Percentiles rank a stretch among this genome's conserved stretches.
Conservation (phyloP, 2,113 vertebrate genomes). For the Grammomys dolichurus region DNA sequence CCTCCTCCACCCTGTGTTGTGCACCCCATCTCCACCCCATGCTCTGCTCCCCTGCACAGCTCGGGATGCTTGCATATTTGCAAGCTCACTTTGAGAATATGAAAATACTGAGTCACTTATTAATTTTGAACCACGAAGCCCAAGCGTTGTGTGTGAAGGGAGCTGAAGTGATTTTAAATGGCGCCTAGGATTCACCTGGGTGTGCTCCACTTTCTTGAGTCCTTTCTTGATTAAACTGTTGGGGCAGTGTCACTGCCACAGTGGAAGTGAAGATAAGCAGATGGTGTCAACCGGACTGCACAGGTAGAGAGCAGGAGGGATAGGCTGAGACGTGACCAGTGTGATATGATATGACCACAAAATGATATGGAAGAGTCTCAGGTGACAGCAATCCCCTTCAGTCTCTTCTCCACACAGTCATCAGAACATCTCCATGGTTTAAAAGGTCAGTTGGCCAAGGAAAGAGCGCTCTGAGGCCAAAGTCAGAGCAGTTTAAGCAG, state of each 20-base stretch:
- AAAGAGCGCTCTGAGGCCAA: background rate
- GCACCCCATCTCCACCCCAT: too few relatives aligned
- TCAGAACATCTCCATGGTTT: background rate
- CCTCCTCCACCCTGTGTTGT: too few relatives aligned
- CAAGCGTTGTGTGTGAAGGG: background rate
- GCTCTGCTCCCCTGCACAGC: background rate
- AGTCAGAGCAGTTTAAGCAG: background rate
- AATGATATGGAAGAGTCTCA: background rate
- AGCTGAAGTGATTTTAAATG: background rate
- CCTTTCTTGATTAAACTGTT: background rate
- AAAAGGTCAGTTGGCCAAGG: background rate
- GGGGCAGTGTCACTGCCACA: background rate
- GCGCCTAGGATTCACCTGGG: background rate
- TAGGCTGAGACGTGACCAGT: background rate
- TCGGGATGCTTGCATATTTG: background rate
- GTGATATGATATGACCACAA: too few relatives aligned
- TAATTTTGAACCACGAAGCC: background rate
- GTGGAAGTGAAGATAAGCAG: background rate
- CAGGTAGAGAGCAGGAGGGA: conserved; percentile 31
- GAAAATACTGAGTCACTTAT: background rate
- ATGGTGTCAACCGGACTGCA: background rate
- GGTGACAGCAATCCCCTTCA: background rate
- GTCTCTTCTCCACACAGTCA: background rate
- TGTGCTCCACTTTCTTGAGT: background rate
- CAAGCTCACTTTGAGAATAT: background rate